Base-by-base conservation (phyloP, 2,113 vertebrate genomes). In the Macquaria ambigua region DNA sequence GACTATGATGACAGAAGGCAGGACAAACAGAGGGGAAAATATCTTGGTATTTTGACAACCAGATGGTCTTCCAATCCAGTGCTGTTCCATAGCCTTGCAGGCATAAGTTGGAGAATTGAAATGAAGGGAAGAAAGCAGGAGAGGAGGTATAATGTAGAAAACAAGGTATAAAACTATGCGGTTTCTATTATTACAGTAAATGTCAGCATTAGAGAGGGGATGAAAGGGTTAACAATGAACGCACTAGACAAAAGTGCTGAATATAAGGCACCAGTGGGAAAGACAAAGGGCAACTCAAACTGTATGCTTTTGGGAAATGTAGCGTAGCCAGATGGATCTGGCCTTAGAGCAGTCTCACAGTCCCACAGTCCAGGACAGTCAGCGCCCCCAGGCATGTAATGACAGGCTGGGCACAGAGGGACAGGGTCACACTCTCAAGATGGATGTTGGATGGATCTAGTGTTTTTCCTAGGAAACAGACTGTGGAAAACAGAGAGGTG, bases 371-470 rank as follows among this genome's bases (percentile, higher is more conserved):
- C 55, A 48, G 87, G 81, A 85, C 79, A 79, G 56, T 61, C 70
- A 25, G 18, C 46, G 55, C 86, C 61, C 37, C 31, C 70, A 58
- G 79, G 75, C 81, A 1, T 74, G 77, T 52, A 72, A 83, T 41
- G 82, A 61, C 82, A 66, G 79, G 69, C 72, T 8, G 1, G 48
- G 74, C 66, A 66, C 82, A 61, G 58, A 1, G 37, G 86, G 71
- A 87, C 77, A 68, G 62, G 72, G 86, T 92, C 89, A 92, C 85
- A 87, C 77, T 80, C 74, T 85, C 9, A 50, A 74, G 80, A 88
- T 85, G 61, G 75, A 85, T 77, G 76, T 48, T 48, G 46, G 12
- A 43, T 43, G 43, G 10, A 43, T 43, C 43, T 43, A 2, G 59
- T 66, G 34, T 61, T 39, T 61, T 68, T 85, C 34, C 12, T 1